Evolutionary conservation across 2,888 invertebrate species (phyloP).

Genomic region (Thera obeliscata): DNA sequence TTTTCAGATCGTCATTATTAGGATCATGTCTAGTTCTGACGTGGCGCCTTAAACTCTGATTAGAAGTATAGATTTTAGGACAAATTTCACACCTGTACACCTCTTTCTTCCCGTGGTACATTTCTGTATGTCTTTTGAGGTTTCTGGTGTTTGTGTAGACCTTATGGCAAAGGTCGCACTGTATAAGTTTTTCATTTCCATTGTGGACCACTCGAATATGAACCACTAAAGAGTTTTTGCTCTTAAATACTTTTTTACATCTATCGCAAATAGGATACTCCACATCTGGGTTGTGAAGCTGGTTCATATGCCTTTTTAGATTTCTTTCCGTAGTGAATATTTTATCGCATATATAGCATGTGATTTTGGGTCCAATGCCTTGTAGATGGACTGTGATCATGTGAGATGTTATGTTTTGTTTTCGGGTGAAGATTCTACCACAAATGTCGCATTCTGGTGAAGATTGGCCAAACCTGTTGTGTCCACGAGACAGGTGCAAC

Average conservation of each 20-base stretch:
- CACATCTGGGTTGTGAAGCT: slow-evolving; percentile 63
- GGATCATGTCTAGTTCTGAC: slow-evolving; percentile 51
- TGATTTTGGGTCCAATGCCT: slow-evolving; percentile 53
- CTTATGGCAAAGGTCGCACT: slow-evolving; percentile 63
- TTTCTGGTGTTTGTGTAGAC: slow-evolving; percentile 64
- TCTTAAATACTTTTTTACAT: slow-evolving; percentile 63
- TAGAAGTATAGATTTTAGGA: slow-evolving; percentile 68
- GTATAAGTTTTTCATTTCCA: slow-evolving; percentile 45
- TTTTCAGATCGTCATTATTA: slow-evolving; percentile 37
- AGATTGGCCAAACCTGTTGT: slow-evolving; percentile 60
- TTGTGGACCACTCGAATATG: slow-evolving; percentile 63
- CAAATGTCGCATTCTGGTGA: slow-evolving; percentile 73
- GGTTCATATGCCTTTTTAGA: slow-evolving; percentile 63
- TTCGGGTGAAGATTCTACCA: slow-evolving; percentile 68
- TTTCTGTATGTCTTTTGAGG: slow-evolving; percentile 65
- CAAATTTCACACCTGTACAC: slow-evolving; percentile 65
- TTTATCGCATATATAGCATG: slow-evolving; percentile 60
- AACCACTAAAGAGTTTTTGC: slow-evolving; percentile 57
- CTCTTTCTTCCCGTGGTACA: slow-evolving; percentile 60
- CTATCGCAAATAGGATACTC: slow-evolving; percentile 63
- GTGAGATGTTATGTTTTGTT: slow-evolving; percentile 71
- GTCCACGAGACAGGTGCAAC: slow-evolving; percentile 61
- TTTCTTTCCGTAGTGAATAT: slow-evolving; percentile 65
- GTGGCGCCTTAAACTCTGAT: slow-evolving; percentile 66
- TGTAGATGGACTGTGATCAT: slow-evolving; percentile 71